phyloP scores from a whole-genome alignment of 2,797 vertebrate genomes.

The Halcyon leucocephala region DNA sequence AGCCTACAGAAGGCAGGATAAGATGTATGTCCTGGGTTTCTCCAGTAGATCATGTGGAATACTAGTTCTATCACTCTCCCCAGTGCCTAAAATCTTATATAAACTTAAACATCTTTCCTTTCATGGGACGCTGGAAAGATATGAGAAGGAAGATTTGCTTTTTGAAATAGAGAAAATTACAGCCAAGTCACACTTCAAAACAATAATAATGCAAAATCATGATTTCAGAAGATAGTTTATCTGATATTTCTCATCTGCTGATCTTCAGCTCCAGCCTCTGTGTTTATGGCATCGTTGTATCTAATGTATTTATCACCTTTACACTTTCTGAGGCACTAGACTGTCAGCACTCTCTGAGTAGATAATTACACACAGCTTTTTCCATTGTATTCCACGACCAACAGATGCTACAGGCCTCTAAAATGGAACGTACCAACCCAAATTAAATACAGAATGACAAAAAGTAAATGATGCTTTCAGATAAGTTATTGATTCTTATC shows the following conservation, averaged over 20 bases:
- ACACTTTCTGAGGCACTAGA: neutral
- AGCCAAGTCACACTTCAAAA: neutral
- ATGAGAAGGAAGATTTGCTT: neutral
- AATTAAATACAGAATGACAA: no score
- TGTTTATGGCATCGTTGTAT: neutral
- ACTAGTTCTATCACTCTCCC: rapidly evolving
- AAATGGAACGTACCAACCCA: neutral
- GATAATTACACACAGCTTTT: neutral
- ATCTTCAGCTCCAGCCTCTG: neutral
- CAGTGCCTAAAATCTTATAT: neutral
- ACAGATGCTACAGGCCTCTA: rapidly evolving
- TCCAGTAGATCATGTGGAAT: neutral
- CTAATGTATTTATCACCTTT: neutral
- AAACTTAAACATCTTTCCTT: no score
- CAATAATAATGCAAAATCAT: neutral
- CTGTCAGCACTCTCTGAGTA: neutral
- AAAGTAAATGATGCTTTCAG: neutral
- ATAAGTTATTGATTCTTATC: neutral
- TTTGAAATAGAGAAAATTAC: neutral
- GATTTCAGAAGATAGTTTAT: neutral
- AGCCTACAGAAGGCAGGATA: neutral
- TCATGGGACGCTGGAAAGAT: no score
- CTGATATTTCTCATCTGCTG: neutral
- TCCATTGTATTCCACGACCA: neutral
- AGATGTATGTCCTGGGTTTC: neutral